These are phyloP conservation scores for Loripinus fragilis DNA, from an alignment of 2,888 invertebrate genomes.

Conservation along the genomic window DNA sequence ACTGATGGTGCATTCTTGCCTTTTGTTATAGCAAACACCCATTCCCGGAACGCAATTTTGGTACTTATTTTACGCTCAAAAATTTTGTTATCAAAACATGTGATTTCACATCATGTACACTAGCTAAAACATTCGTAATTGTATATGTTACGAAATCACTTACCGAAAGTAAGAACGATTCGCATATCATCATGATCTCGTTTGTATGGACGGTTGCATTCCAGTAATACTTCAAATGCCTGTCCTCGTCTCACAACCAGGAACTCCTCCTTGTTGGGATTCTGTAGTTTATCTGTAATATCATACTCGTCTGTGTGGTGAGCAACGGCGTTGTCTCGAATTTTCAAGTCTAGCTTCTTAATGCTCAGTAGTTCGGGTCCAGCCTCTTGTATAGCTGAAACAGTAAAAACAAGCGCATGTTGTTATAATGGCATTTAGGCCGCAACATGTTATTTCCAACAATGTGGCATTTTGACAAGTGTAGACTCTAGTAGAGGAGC, in stretches of 20 bases:
- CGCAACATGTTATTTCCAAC: too few species aligned
- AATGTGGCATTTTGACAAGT: too few species aligned
- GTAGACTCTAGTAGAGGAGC: too few species aligned
- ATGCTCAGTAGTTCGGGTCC: conserved; percentile 42
- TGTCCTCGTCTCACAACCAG: conserved; percentile 90
- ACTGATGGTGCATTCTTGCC: too few species aligned
- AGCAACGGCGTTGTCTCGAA: conserved; percentile 88
- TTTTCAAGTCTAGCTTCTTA: conserved; percentile 88
- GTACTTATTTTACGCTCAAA: too few species aligned
- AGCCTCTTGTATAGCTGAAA: conserved; percentile 3
- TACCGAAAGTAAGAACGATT: conserved; percentile 88
- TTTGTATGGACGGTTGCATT: conserved; percentile 90
- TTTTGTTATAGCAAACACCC: too few species aligned
- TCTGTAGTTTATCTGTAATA: conserved; percentile 28
- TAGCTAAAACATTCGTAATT: too few species aligned
- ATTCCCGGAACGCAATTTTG: too few species aligned
- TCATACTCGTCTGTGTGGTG: conserved; percentile 90
- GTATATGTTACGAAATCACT: not conserved
- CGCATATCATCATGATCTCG: conserved; percentile 91
- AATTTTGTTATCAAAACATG: too few species aligned
- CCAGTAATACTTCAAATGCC: conserved; percentile 88
- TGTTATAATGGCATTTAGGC: too few species aligned
- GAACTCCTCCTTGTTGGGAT: conserved; percentile 84
- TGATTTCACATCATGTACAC: too few species aligned
- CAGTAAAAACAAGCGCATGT: too few species aligned